Conservation (phyloP, 2,888 invertebrate species). For the Drosophila cognata region DNA sequence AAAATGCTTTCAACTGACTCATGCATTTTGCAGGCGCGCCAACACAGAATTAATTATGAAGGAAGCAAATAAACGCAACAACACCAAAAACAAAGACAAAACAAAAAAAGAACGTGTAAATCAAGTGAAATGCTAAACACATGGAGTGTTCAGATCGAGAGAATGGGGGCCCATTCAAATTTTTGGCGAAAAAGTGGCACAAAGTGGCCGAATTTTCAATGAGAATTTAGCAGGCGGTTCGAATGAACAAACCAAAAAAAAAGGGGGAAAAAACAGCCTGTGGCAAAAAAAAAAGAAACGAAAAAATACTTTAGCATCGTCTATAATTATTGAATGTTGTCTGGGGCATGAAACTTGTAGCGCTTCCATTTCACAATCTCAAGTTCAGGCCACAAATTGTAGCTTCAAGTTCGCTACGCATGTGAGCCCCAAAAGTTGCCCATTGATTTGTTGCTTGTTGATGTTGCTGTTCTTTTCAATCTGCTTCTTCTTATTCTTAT, state of each 20-base stretch:
- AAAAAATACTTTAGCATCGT: slow-evolving; percentile 29
- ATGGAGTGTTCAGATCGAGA: slow-evolving; percentile 56
- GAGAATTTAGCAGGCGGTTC: slow-evolving; percentile 44
- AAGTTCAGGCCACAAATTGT: slow-evolving; percentile 61
- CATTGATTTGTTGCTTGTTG: slow-evolving; percentile 31
- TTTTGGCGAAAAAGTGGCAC: slow-evolving; percentile 54
- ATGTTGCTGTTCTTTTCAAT: background rate
- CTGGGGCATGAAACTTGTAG: slow-evolving; percentile 66
- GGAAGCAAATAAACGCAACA: slow-evolving; percentile 9
- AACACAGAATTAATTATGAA: slow-evolving; percentile 13
- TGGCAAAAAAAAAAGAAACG: slow-evolving; percentile 22
- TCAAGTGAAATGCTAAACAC: slow-evolving; percentile 75
- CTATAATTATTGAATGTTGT: slow-evolving; percentile 66
- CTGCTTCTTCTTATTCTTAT: slow-evolving; percentile 7
- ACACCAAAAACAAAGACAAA: background rate
- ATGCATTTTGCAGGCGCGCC: slow-evolving; percentile 53
- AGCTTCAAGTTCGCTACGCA: slow-evolving; percentile 53
- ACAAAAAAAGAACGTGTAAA: slow-evolving; percentile 46
- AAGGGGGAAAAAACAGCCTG: slow-evolving; percentile 21
- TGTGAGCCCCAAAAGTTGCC: slow-evolving; percentile 43
- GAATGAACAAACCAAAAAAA: slow-evolving; percentile 48
- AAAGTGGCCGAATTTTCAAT: slow-evolving; percentile 69
- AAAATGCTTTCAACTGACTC: slow-evolving; percentile 61
- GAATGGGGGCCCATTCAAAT: slow-evolving; percentile 34
- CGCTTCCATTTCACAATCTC: slow-evolving; percentile 58